These are phyloP conservation scores for Falco novaeseelandiae DNA, from an alignment of 2,797 vertebrate species.

Conservation along the genomic window DNA sequence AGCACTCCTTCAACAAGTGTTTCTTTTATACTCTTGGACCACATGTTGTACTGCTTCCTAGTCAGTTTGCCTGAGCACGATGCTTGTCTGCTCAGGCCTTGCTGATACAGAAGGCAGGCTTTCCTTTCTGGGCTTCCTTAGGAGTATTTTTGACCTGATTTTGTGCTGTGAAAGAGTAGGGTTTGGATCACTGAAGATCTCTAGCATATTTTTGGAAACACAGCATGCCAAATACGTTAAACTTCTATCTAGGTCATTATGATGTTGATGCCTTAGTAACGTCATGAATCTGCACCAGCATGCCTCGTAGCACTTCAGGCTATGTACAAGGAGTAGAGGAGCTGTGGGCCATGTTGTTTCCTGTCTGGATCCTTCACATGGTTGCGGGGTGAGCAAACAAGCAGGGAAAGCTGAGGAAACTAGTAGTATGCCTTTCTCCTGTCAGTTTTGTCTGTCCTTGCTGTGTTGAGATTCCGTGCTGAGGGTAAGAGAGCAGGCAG, in stretches of 20 bases:
- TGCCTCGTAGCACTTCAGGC: background rate
- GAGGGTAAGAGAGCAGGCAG: background rate
- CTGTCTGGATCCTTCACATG: background rate
- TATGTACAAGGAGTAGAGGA: background rate
- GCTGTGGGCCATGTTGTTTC: background rate
- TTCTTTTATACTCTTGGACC: background rate
- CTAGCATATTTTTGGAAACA: background rate
- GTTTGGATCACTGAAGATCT: background rate
- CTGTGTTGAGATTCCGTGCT: background rate
- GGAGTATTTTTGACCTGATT: background rate
- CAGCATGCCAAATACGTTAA: background rate
- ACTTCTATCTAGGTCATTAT: background rate
- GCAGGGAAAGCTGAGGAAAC: background rate
- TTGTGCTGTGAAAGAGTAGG: background rate
- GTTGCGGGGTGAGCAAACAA: background rate
- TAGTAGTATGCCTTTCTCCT: background rate
- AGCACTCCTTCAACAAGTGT: background rate
- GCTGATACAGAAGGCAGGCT: background rate
- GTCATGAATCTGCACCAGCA: background rate
- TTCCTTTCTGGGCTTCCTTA: background rate
- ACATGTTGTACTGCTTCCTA: rapidly evolving
- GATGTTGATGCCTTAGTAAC: background rate
- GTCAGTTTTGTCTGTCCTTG: background rate
- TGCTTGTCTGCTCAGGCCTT: background rate
- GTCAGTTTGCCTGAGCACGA: background rate